Conservation (phyloP, 2,113 vertebrate species). For the Procavia capensis region DNA sequence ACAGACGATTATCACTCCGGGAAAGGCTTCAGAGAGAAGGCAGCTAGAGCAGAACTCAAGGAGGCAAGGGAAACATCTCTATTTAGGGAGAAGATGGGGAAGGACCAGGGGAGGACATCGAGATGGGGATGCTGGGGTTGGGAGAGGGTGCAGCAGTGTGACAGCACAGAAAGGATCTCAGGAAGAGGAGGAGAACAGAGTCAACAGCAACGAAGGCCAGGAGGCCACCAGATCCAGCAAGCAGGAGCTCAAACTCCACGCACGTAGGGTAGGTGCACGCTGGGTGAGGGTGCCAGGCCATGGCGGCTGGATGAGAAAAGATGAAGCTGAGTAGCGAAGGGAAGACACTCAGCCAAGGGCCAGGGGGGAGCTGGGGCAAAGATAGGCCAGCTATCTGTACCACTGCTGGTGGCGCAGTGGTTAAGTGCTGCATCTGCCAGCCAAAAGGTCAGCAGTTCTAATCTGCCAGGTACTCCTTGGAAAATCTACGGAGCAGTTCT, state of each 20-base stretch:
- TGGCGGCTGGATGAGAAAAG: neutral
- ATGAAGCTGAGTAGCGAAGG: neutral
- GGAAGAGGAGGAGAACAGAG: accelerated
- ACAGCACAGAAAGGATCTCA: neutral
- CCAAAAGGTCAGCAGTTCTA: too few species aligned
- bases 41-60: neutral
- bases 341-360: neutral
- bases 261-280: accelerated
- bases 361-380: neutral
- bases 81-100: neutral
- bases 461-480: too few species aligned
- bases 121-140: too few species aligned
- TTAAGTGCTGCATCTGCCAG: too few species aligned
- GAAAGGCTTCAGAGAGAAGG: neutral
- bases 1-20: neutral
- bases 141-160: neutral
- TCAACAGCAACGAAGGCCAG: neutral
- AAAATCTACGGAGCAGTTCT: too few species aligned
- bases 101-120: neutral
- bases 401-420: too few species aligned
- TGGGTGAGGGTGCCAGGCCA: neutral
- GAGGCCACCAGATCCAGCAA: neutral
- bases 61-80: neutral
- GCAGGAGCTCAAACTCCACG: accelerated
- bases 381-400: neutral